Evolutionary conservation across 1,140 invertebrate genomes (phyloP), one percentile per base, ranked within the genome.

Genomic region (Rhyacophila brunnea): DNA sequence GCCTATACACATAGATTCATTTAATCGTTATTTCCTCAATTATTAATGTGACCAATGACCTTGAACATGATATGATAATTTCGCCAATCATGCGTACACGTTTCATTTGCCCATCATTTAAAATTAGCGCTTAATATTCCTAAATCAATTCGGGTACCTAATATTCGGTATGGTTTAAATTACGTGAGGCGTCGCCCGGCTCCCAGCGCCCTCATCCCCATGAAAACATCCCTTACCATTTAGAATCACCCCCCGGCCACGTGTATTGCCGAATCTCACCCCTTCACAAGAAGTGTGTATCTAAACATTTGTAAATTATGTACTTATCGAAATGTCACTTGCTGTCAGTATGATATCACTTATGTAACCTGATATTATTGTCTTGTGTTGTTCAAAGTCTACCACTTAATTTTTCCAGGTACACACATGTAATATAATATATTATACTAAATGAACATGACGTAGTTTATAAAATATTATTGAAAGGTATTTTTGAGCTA

Each of bases 41-140:
- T n/a, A n/a, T 18, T 18, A 20, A 46, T 23, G 9, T 18, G 10
- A 18, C 19, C n/a, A n/a, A 32, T 48, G 19, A 47, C 20, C 18
- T 32, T 48, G 46, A 14, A 32, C 28, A 6, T 46, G 28, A 46
- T 46, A 20, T 18, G 20, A 34, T 23, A 32, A 32, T 48, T 9
- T 20, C 9, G 7, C 46, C n/a, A 48, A 13, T 34, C 46, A 36
- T 7, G 19, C 17, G 11, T 14, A 50, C 13, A 17, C 14, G 19
- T 36, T 2, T 18, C 13, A n/a, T 32, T 49, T 58, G 17, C 14
- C 23, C 46, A 58, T 48, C 32, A 58, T 48, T 58, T 36, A n/a
- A 42, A 58, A 49, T 58, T 58, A 58, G 45, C 45, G 46, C 46
- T 58, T 49, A 58, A 49, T 58, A 45, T 58, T 58, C 55, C 45